A percentile compares a stretch with the other conserved stretches of the same genome.
phyloP scores from a whole-genome alignment of 2,888 invertebrate genomes.

The Drosophila paranaensis region DNA sequence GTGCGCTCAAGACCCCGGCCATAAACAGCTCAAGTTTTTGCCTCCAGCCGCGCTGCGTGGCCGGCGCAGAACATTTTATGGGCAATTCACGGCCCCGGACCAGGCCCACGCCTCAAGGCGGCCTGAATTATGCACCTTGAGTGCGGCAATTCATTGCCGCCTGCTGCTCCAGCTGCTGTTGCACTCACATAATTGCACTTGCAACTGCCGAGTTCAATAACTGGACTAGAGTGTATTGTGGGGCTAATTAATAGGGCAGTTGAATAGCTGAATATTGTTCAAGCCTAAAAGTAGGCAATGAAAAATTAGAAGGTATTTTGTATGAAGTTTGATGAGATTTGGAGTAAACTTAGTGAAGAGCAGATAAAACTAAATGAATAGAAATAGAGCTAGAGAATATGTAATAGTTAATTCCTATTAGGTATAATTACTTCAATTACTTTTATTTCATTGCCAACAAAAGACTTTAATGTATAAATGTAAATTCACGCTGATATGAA shows the following conservation, averaged over 20 bases:
- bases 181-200: slow-evolving; percentile 19
- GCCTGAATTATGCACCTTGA: slow-evolving; percentile 20
- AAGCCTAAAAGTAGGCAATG: slow-evolving; percentile 4
- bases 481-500: too few relatives aligned
- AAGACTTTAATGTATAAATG: too few relatives aligned
- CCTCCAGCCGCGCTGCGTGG: slow-evolving; percentile 13
- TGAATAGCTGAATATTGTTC: not conserved
- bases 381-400: too few relatives aligned
- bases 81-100: slow-evolving; percentile 7
- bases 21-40: slow-evolving; percentile 57
- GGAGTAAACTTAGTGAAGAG: too few relatives aligned
- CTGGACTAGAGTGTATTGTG: not conserved
- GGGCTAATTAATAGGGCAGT: not conserved
- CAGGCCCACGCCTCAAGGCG: slow-evolving; percentile 11
- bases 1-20: slow-evolving; percentile 57
- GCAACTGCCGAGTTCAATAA: slow-evolving; percentile 6
- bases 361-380: too few relatives aligned
- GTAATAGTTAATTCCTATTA: too few relatives aligned
- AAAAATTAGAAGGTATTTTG: not conserved
- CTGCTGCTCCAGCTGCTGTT: not conserved
- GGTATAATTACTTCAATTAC: too few relatives aligned
- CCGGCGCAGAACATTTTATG: slow-evolving; percentile 21
- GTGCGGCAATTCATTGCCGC: not conserved
- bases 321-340: too few relatives aligned
- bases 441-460: too few relatives aligned